phyloP scores from a whole-genome alignment of 2,797 vertebrate species.

The Enteromius viviparus region DNA sequence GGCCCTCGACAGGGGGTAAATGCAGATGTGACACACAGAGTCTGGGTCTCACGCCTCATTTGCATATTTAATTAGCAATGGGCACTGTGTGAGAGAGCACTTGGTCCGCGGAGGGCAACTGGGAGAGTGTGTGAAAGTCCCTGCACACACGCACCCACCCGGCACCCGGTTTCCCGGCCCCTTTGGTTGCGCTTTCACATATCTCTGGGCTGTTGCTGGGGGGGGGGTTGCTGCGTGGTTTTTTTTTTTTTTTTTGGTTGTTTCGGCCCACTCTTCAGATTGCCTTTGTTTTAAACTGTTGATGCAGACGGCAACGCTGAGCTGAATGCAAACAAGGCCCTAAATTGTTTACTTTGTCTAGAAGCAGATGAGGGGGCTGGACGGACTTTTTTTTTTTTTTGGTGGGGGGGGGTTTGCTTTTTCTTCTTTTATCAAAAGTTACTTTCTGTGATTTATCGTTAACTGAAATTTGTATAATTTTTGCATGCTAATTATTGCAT shows the following conservation, averaged over 20 bases:
- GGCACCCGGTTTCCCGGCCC: slow-evolving; percentile 63
- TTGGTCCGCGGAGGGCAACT: slow-evolving; percentile 71
- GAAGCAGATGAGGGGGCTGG: slow-evolving; percentile 69
- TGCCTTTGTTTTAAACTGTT: slow-evolving; percentile 98
- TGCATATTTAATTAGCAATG: slow-evolving; percentile 99
- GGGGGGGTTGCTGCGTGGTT: slow-evolving; percentile 71
- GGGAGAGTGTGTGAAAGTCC: slow-evolving; percentile 89
- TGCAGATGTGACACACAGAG: slow-evolving; percentile 92
- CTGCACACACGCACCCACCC: slow-evolving; percentile 76
- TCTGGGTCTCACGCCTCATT: slow-evolving; percentile 94
- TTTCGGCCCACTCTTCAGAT: slow-evolving; percentile 86
- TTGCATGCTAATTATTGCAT: not conserved
- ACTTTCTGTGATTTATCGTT: not conserved
- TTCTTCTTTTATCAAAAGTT: not conserved
- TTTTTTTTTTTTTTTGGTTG: slow-evolving; percentile 73
- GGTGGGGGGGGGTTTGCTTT: not conserved
- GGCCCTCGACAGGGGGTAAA: slow-evolving; percentile 85
- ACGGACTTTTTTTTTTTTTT: slow-evolving; percentile 64
- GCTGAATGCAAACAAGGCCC: slow-evolving; percentile 89
- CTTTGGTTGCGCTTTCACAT: slow-evolving; percentile 69
- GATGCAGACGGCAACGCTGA: slow-evolving; percentile 85
- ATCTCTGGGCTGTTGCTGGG: slow-evolving; percentile 79
- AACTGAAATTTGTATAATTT: not conserved
- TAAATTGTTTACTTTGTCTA: slow-evolving; percentile 90
- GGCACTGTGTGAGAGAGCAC: slow-evolving; percentile 84